These are phyloP conservation scores for Henricia sp. DNA, from an alignment of 53 echinoderm and acorn worm genomes.

Conservation along the genomic window DNA sequence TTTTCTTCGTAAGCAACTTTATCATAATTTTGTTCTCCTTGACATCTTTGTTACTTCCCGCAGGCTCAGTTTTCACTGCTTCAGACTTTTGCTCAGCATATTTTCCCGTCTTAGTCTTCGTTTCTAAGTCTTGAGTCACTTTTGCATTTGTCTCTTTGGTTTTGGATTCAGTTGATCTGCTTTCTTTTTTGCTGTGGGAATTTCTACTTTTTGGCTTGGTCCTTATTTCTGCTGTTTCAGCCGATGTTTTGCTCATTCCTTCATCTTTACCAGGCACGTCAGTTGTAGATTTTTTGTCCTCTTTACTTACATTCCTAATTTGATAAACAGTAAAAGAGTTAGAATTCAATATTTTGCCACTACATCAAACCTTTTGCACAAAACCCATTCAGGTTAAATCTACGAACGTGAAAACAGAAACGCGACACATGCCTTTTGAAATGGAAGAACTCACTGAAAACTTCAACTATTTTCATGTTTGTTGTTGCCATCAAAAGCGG, in stretches of 20 bases:
- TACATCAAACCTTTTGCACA: no score
- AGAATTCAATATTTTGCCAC: neutral
- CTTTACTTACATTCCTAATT: neutral
- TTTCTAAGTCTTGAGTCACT: neutral
- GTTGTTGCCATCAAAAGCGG: no score
- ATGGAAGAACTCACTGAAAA: no score
- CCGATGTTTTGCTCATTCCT: neutral
- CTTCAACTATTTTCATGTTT: no score
- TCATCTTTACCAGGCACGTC: neutral
- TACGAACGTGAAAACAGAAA: no score
- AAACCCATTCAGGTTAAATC: neutral
- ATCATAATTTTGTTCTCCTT: slow-evolving; percentile 41
- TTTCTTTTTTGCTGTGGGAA: neutral
- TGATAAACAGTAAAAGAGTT: neutral
- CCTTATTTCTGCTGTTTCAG: neutral
- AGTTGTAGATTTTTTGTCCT: neutral
- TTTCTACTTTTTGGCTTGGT: neutral
- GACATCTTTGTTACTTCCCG: slow-evolving; percentile 6
- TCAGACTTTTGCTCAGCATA: neutral
- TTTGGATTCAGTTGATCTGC: neutral
- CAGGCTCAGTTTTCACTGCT: slow-evolving; percentile 4
- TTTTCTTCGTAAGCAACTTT: slow-evolving; percentile 43
- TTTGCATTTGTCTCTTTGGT: slow-evolving; percentile 2
- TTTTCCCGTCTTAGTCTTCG: neutral
- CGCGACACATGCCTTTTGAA: no score